A percentile compares a stretch with the other conserved stretches of the same genome.
Conservation (phyloP, 2,113 vertebrate genomes). For the Siniperca chuatsi region DNA sequence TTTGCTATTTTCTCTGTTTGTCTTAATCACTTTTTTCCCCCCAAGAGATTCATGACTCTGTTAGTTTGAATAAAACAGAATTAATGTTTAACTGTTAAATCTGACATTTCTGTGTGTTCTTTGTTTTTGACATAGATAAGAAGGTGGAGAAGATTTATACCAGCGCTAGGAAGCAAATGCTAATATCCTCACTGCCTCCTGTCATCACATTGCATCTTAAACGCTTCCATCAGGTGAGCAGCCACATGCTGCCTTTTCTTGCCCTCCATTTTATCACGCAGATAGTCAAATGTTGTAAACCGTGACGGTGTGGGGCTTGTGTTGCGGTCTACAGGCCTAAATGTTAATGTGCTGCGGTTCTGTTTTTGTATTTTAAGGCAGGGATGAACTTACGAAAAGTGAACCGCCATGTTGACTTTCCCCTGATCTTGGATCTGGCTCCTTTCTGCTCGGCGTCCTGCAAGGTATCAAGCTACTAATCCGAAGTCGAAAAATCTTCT, state of each 20-base stretch:
- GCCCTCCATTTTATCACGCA: not conserved
- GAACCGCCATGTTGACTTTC: constrained; percentile 97
- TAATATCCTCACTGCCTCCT: constrained; percentile 94
- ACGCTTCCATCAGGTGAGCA: constrained; percentile 94
- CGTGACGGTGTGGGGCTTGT: not conserved
- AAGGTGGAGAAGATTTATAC: constrained; percentile 92
- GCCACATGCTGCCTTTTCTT: not conserved
- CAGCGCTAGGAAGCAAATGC: constrained; percentile 95
- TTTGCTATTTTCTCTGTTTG: not conserved
- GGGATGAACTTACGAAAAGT: constrained; percentile 96
- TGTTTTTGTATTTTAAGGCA: constrained; percentile 82
- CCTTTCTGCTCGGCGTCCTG: constrained; percentile 95
- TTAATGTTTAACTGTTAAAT: not conserved
- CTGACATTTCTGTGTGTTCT: not conserved
- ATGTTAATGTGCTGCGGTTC: not conserved
- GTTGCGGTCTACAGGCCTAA: not conserved
- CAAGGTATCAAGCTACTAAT: constrained; percentile 86
- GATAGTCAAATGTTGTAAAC: not conserved
- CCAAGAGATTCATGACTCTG: no score
- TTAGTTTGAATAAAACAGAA: not conserved
- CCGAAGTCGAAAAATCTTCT: not conserved
- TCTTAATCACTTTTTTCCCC: no score
- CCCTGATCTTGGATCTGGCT: constrained; percentile 92
- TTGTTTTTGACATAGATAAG: constrained; percentile 85
- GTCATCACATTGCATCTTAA: constrained; percentile 96